Base-by-base conservation (phyloP, 2,888 invertebrate genomes). In the Tupiocoris notatus region DNA sequence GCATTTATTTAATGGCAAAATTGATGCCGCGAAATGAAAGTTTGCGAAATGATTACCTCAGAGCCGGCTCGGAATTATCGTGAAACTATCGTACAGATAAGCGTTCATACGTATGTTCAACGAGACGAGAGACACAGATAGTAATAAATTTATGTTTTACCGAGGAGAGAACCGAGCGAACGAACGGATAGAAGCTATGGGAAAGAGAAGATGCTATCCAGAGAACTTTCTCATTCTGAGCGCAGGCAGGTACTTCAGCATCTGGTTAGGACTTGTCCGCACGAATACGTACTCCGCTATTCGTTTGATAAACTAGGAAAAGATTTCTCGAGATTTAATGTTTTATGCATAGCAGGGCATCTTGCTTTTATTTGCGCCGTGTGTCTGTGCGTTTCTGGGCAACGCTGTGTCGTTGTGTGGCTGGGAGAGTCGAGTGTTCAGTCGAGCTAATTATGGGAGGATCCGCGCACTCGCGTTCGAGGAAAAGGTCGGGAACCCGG, bases 281-380 rank as follows among this genome's bases (percentile, higher is more conserved):
- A 39, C 12, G 6, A 3, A 39, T 39, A 12, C 12, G 39, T 39
- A 39, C 39, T 7, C 39, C 6, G 39, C 39, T n/a, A n/a, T n/a
- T n/a, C 39, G 39, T 39, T 39, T 39, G 39, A 39, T 39, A 39
- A 39, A 39, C 39, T 39, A 39, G 39, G 39, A 39, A 39, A 39
- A 39, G 39, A 39, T 39, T 39, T 39, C 39, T 39, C 39, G 39
- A 39, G 70, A 73, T 73, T 73, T 39, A 63, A 73, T 73, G 73
- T 73, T 73, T 73, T 73, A 73, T 73, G 73, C 73, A 73, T 73
- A 73, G 73, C 62, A 73, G 73, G 63, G 63, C 63, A 63, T 73
- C 62, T 59, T 61, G 23, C 24, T 70, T 70, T 70, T 54, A 54
- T 73, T 58, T 25, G 62, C 21, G 22, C 66, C 56, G 54, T 67